Percentiles rank a stretch among this genome's conserved stretches.
These are phyloP conservation scores for Euphydryas editha DNA, from an alignment of 2,888 invertebrate species.

Conservation along the genomic window DNA sequence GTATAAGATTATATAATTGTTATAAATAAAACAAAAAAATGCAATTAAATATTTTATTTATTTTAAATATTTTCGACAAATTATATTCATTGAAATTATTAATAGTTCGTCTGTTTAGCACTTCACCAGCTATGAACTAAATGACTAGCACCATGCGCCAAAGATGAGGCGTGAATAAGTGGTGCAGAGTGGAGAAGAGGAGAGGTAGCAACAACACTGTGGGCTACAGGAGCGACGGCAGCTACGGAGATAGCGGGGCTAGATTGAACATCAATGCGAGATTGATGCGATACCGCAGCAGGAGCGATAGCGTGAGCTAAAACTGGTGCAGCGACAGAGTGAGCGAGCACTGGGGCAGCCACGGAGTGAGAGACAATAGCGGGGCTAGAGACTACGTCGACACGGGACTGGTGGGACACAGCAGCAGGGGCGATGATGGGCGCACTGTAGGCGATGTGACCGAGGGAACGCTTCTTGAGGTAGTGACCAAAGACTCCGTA, in stretches of 20 bases:
- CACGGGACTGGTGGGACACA: conserved; percentile 62
- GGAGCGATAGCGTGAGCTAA: conserved; percentile 41
- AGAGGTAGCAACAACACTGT: no score
- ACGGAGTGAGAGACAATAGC: conserved; percentile 45
- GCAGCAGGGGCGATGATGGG: conserved; percentile 65
- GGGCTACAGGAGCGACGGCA: no score
- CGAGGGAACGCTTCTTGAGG: conserved; percentile 51
- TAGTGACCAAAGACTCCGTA: conserved; percentile 42
- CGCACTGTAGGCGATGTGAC: conserved; percentile 50
- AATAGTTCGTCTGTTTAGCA: conserved; percentile 67
- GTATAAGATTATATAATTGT: no score
- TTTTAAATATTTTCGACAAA: conserved; percentile 33
- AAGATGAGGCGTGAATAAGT: conserved; percentile 60
- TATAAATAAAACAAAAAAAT: background rate
- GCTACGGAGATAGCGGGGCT: conserved; percentile 56
- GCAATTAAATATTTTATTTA: conserved; percentile 23
- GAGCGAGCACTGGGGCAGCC: conserved; percentile 50
- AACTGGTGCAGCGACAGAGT: conserved; percentile 51
- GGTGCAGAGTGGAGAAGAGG: conserved; percentile 41
- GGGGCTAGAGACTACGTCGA: conserved; percentile 56
- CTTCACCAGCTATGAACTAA: conserved; percentile 67
- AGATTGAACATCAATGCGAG: conserved; percentile 61
- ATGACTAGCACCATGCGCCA: conserved; percentile 46
- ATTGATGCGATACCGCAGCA: conserved; percentile 64
- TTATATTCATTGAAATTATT: conserved; percentile 28